phyloP scores from a whole-genome alignment of 2,113 vertebrate species.

The Naja naja region DNA sequence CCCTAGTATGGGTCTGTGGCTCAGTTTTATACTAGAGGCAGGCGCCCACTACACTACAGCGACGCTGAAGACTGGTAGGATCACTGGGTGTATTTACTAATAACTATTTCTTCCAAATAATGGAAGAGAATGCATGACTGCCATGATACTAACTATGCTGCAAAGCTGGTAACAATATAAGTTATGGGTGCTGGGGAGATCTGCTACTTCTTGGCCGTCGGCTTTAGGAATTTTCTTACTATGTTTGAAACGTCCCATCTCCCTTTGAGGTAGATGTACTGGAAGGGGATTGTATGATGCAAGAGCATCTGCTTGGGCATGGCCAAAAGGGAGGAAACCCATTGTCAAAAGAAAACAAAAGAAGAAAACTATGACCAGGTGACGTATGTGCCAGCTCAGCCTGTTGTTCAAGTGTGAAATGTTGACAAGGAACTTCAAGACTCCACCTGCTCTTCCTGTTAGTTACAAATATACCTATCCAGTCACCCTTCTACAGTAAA shows the following conservation, averaged over 20 bases:
- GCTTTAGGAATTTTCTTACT: background rate
- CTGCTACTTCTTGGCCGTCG: background rate
- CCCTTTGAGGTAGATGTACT: background rate
- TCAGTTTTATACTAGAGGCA: background rate
- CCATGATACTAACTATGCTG: background rate
- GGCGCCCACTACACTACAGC: background rate
- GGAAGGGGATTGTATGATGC: background rate
- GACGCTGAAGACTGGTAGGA: background rate
- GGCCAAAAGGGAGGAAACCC: background rate
- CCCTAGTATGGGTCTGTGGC: background rate
- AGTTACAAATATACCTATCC: background rate
- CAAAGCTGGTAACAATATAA: background rate
- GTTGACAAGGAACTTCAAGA: background rate
- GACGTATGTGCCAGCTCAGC: background rate
- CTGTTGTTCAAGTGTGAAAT: background rate
- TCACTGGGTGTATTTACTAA: background rate
- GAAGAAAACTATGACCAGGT: background rate
- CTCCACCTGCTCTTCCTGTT: background rate
- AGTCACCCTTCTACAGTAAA: background rate
- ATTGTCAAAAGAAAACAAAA: background rate
- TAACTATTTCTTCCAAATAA: background rate
- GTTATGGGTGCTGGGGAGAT: background rate
- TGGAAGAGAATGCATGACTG: background rate
- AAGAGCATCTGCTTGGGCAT: background rate
- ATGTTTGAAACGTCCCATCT: background rate